These are phyloP conservation scores for Frankliniella intonsa DNA, from an alignment of 2,888 invertebrate genomes.

Conservation along the genomic window DNA sequence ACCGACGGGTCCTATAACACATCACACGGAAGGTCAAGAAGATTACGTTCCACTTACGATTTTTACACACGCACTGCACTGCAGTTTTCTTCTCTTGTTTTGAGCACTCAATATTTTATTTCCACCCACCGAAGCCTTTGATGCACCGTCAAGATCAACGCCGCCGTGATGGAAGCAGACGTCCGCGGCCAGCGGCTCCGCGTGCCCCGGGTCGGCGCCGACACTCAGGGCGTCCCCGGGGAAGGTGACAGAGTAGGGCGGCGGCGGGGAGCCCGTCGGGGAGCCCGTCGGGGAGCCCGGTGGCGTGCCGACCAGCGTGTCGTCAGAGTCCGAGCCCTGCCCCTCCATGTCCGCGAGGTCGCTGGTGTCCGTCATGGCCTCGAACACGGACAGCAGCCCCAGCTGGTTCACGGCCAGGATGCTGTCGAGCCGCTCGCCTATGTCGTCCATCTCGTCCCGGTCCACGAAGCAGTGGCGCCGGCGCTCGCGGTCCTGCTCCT, in stretches of 20 bases:
- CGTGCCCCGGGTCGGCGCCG: background rate
- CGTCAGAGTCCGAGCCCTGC: background rate
- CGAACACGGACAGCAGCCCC: background rate
- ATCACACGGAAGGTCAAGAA: too few relatives aligned
- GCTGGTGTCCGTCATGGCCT: conserved; percentile 11
- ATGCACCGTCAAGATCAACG: too few relatives aligned
- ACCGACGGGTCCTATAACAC: too few relatives aligned
- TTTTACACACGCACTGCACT: too few relatives aligned
- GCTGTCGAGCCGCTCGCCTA: background rate
- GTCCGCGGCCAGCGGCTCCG: background rate
- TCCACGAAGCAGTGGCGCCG: background rate
- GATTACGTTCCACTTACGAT: too few relatives aligned
- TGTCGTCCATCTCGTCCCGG: background rate
- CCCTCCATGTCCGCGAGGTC: background rate
- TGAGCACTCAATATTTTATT: too few relatives aligned
- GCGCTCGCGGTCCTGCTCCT: background rate
- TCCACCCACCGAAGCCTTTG: too few relatives aligned
- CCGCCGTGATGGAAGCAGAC: background rate
- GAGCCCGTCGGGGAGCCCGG: too few relatives aligned
- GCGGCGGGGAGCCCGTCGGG: too few relatives aligned
- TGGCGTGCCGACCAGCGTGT: background rate
- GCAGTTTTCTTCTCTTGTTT: too few relatives aligned
- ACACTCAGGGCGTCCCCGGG: background rate
- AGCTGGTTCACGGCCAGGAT: background rate
- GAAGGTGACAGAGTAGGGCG: background rate